phyloP scores from a whole-genome alignment of 2,888 invertebrate genomes.

The Cosmia trapezina region DNA sequence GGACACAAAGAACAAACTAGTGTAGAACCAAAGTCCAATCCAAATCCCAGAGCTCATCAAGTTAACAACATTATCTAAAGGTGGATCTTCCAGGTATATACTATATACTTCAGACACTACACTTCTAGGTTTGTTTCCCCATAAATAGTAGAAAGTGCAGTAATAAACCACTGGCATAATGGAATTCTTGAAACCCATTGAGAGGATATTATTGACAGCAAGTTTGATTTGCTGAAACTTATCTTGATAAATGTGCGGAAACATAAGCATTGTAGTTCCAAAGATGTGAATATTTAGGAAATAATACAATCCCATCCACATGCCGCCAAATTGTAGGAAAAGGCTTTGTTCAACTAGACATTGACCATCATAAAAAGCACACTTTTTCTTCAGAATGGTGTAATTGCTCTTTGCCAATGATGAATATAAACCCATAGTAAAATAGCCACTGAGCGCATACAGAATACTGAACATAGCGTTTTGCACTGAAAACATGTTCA shows the following conservation, averaged over 20 bases:
- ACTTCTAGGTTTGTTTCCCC: slow-evolving; percentile 90
- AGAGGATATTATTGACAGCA: slow-evolving; percentile 89
- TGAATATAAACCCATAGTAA: slow-evolving; percentile 93
- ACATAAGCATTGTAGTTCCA: slow-evolving; percentile 90
- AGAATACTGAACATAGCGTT: slow-evolving; percentile 89
- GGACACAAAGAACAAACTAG: slow-evolving; percentile 92
- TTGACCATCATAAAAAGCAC: slow-evolving; percentile 84
- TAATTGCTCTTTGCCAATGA: slow-evolving; percentile 91
- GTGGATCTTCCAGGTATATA: slow-evolving; percentile 88
- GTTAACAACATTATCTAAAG: slow-evolving; percentile 86
- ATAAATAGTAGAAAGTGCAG: slow-evolving; percentile 90
- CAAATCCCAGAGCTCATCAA: slow-evolving; percentile 88
- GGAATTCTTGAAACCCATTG: slow-evolving; percentile 90
- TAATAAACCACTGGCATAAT: slow-evolving; percentile 92
- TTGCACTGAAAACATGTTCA: slow-evolving; percentile 91
- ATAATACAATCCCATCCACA: slow-evolving; percentile 92
- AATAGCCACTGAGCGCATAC: slow-evolving; percentile 92
- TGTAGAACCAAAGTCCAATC: slow-evolving; percentile 93
- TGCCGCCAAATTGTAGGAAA: slow-evolving; percentile 92
- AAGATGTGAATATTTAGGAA: slow-evolving; percentile 90
- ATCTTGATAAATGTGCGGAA: slow-evolving; percentile 93
- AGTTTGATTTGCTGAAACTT: slow-evolving; percentile 93
- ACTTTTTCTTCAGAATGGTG: slow-evolving; percentile 86
- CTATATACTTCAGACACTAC: slow-evolving; percentile 89
- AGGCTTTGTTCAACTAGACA: slow-evolving; percentile 93